Conservation (phyloP, 2,888 invertebrate genomes). For the Adineta ricciae region DNA sequence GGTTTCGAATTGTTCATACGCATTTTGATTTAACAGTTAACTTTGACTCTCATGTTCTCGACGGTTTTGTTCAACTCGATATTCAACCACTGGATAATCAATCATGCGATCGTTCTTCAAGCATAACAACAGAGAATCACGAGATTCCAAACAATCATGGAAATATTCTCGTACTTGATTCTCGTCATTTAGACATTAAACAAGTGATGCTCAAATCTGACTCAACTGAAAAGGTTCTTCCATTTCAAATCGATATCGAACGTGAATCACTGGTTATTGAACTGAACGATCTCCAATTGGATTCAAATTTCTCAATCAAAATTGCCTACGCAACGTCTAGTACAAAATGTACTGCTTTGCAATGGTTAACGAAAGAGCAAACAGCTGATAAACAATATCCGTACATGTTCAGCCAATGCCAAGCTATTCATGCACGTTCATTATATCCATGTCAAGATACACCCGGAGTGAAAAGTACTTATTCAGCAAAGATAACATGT, state of each 20-base stretch:
- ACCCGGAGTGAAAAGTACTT: constrained; percentile 75
- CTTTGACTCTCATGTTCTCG: neutral
- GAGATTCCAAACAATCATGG: neutral
- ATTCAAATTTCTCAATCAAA: neutral
- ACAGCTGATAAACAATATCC: constrained; percentile 76
- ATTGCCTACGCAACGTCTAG: neutral
- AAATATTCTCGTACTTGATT: constrained; percentile 23
- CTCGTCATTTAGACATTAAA: constrained; percentile 28
- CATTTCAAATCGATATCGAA: neutral
- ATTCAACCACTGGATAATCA: neutral
- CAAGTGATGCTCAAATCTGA: neutral
- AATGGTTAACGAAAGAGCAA: constrained; percentile 76
- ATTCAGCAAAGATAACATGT: constrained; percentile 57
- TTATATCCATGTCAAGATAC: constrained; percentile 84
- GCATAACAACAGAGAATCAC: neutral
- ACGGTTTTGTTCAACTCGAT: neutral
- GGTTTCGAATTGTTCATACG: constrained; percentile 6
- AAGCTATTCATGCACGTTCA: constrained; percentile 75
- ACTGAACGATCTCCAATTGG: neutral
- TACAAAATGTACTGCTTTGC: constrained; percentile 58
- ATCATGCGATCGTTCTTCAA: neutral
- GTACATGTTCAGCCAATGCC: constrained; percentile 59
- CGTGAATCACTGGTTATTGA: neutral
- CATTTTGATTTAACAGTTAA: constrained; percentile 1
- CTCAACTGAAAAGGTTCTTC: neutral